Evolutionary conservation across 2,888 invertebrate species (phyloP), one percentile per base, ranked within the genome.

Genomic region (Lycaena phlaeas): DNA sequence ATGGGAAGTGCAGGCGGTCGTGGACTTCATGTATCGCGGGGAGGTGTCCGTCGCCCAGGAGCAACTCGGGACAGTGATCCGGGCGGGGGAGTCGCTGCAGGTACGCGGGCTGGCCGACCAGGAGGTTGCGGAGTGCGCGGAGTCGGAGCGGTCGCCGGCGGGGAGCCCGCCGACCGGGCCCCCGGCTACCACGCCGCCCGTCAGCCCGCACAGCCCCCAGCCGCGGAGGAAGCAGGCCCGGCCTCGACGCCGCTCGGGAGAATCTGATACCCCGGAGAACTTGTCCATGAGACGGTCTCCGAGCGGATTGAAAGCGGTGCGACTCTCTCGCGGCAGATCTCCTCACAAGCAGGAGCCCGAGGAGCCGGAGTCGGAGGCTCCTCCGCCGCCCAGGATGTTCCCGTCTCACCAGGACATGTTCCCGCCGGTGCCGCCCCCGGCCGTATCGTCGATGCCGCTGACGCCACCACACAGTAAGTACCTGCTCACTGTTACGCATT

Each of bases 21-120:
- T 96, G 47, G 94, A 95, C 77, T 96, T 96, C 65, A 96, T 96
- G 95, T 96, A 96, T 79, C 92, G 93, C 53, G 96, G 96, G 27
- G 95, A 96, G 81, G 94, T 96, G 55, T 93, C 93, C 52, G 94
- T 96, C 38, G 90, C 91, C 4, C 93, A 94, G 59, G 94, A 94
- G 63, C 92, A 94, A 49, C 85, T 96, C 15, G 90, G 92, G 42
- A 91, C 90, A 7, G 87, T 96, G 53, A 93, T 96, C 59, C 91
- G 93, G 57, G 95, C 95, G 2, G 96, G 95, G 0, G 95, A 95
- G 64, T 92, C 92, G 39, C 85, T 96, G 46, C 94, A 95, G 69
- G 91, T 94, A 48, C 89, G 93, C 14, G 94, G 94, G 3, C 73
- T 94, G 48, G 92, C 92, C 6, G 90, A 90, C 52, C 89, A 88